Conservation (phyloP, 2,113 vertebrate genomes). For the Osmerus mordax region DNA sequence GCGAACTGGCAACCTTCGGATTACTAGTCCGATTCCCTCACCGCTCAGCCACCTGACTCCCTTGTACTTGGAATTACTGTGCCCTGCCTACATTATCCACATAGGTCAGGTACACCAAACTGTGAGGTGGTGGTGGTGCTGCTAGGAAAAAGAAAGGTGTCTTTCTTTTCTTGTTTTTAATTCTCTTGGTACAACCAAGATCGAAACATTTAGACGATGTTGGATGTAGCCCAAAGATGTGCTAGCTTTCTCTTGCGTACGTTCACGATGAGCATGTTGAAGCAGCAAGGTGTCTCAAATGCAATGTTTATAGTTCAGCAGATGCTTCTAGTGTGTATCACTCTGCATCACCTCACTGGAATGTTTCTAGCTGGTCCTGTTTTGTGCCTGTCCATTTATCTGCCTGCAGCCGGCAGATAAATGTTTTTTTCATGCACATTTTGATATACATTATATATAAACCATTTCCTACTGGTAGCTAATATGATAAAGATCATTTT, state of each 20-base stretch:
- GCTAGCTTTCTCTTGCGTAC: neutral
- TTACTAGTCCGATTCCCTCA: too few species aligned
- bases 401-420: neutral
- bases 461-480: too few species aligned
- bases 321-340: neutral
- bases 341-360: constrained; percentile 16
- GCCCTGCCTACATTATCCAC: constrained; percentile 50
- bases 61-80: too few species aligned
- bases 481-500: too few species aligned
- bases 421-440: neutral
- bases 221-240: constrained; percentile 15
- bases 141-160: neutral
- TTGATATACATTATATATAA: too few species aligned
- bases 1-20: too few species aligned
- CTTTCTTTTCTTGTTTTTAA: neutral
- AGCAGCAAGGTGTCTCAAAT: neutral
- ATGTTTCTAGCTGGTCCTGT: neutral
- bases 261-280: neutral
- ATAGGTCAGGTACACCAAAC: constrained; percentile 37
- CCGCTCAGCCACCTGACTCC: too few species aligned
- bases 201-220: neutral
- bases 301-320: constrained; percentile 4
- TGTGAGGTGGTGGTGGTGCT: neutral
- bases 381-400: constrained; percentile 17
- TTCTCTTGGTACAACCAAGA: neutral